phyloP scores from a whole-genome alignment of 2,113 vertebrate genomes.

The Tachuris rubrigastra region DNA sequence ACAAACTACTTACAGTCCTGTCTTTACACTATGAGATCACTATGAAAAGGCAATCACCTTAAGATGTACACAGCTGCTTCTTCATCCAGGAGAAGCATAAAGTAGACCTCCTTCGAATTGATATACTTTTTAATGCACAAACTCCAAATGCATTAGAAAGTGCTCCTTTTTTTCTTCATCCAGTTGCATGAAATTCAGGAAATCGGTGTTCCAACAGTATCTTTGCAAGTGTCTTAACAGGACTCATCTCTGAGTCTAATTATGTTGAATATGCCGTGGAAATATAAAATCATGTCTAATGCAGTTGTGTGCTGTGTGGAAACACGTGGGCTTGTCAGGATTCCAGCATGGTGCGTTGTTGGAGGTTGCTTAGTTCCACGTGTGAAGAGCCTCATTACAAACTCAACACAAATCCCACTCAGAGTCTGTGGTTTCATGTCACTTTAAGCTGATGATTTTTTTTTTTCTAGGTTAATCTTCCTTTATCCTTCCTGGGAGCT shows the following conservation, averaged over 20 bases:
- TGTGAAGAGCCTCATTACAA: neutral
- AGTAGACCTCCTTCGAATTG: fast-evolving
- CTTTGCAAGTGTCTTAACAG: neutral
- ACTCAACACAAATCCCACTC: neutral
- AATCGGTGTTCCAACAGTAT: neutral
- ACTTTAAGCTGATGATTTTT: neutral
- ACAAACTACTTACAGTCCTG: neutral
- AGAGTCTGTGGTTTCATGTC: neutral
- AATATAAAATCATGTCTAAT: neutral
- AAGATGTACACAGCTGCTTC: neutral
- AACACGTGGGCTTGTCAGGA: neutral
- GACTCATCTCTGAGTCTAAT: neutral
- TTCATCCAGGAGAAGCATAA: neutral
- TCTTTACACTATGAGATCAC: neutral
- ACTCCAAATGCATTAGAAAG: neutral
- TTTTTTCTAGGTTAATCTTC: neutral
- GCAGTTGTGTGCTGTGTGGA: neutral
- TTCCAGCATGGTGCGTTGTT: neutral
- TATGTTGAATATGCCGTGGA: neutral
- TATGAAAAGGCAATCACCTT: neutral
- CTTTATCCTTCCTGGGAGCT: neutral
- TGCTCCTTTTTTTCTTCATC: neutral
- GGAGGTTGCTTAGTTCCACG: neutral
- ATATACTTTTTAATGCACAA: neutral
- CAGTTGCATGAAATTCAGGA: neutral